Base-by-base conservation (phyloP, 2,888 invertebrate species). In the Rosalia funebris region DNA sequence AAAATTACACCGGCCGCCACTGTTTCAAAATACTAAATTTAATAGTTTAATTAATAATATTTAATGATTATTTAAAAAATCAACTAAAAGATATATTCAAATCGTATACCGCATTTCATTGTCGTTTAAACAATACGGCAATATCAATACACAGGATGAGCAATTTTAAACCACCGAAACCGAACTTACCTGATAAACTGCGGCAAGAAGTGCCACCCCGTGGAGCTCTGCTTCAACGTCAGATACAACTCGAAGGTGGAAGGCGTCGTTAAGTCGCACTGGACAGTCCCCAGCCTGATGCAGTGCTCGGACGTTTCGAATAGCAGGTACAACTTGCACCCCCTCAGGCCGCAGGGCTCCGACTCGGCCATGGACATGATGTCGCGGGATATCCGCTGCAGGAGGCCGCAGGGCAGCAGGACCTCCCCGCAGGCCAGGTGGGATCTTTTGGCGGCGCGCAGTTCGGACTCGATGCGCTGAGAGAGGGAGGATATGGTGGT, bases 181-280 rank as follows among this genome's bases (percentile, higher is more conserved):
- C n/a, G n/a, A n/a, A 63, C 69, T 61, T 32, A 93, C 93, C 92
- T 93, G 82, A 95, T 86, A 83, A 95, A 91, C 82, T 94, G 93
- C 82, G 93, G 92, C 82, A 95, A 84, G 79, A 91, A 86, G 71
- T 91, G 91, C 95, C 95, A 95, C 79, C 91, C 89, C 71, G 90
- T 89, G 60, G 89, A 86, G 79, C 92, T 92, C 80, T 94, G 93
- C 81, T 91, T 91, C 69, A 96, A 84, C 48, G 93, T 94, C 70
- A 95, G 85, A 82, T 91, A 91, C 75, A 95, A 86, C 83, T 95
- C 95, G 81, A 95, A 95, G 62, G 95, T 95, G 69, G 93, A 91
- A 60, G 94, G 91, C 17, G 93, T 92, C 79, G 87, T 88, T 48
- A 91, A 91, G 83, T 95, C 94, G 77, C 92, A 90, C 81, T 92